Evolutionary conservation across 1,140 invertebrate genomes (phyloP).

Genomic region (Caerostris extrusa): DNA sequence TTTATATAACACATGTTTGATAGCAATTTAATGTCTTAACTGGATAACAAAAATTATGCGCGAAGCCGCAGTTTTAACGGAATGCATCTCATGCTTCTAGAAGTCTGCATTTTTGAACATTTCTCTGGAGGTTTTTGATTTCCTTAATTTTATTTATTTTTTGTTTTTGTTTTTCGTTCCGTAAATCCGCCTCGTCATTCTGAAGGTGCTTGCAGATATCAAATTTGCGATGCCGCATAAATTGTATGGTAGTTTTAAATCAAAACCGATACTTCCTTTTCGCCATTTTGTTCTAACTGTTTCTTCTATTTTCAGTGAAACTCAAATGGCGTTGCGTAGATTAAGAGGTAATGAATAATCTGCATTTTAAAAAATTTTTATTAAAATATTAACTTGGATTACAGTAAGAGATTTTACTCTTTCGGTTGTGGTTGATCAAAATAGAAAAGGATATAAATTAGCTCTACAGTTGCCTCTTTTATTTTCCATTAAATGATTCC

Average conservation of each 20-base stretch:
- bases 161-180: not conserved
- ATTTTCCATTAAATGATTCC: no score
- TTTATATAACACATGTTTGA: not conserved
- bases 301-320: no score
- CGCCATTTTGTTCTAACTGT: no score
- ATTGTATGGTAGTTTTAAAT: not conserved
- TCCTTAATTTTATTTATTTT: not conserved
- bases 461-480: no score
- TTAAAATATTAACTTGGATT: no score
- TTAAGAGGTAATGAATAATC: no score
- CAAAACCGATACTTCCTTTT: not conserved
- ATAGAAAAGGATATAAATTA: no score
- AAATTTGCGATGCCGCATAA: not conserved
- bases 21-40: constrained; percentile 14
- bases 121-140: not conserved
- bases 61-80: not conserved
- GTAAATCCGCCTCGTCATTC: not conserved
- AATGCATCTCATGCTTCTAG: not conserved
- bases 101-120: not conserved
- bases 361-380: no score
- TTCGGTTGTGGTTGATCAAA: no score
- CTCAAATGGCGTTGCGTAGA: no score
- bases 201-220: not conserved
- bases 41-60: not conserved
- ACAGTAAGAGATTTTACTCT: no score